Evolutionary conservation across 64 coral and sea anemone genomes (phyloP).

Genomic region (Exaiptasia diaphana): DNA sequence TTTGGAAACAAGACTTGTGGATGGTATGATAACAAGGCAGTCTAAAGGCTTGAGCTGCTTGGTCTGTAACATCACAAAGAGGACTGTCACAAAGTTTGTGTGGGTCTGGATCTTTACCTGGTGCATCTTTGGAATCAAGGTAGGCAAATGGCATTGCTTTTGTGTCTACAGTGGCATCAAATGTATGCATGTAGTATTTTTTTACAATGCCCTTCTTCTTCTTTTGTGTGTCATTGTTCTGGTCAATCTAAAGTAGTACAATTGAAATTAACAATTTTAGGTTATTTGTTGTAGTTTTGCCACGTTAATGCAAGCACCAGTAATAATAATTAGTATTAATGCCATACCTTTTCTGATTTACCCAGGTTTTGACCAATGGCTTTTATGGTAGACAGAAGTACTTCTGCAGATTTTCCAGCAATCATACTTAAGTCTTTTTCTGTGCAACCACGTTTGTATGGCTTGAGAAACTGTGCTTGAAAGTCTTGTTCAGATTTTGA

Average conservation of each 20-base stretch:
- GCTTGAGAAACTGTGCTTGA: background rate
- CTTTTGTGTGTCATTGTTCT: too few relatives aligned
- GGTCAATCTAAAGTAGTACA: too few relatives aligned
- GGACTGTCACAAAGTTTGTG: constrained; percentile 15
- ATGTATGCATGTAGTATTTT: too few relatives aligned
- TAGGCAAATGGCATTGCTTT: constrained; percentile 14
- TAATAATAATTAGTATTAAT: background rate
- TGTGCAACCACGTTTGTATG: background rate
- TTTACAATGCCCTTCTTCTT: too few relatives aligned
- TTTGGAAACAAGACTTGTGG: constrained; percentile 17
- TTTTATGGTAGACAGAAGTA: background rate
- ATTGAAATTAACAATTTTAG: too few relatives aligned
- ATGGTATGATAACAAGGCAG: constrained; percentile 4
- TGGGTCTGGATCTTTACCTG: background rate
- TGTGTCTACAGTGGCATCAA: background rate
- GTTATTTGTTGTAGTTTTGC: too few relatives aligned
- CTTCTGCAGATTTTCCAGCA: constrained; percentile 2
- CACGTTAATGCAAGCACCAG: background rate
- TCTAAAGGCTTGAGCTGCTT: background rate
- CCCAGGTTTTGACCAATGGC: constrained; percentile 15
- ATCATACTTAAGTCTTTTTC: background rate
- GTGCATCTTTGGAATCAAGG: constrained; percentile 12
- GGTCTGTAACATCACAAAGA: background rate
- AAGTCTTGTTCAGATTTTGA: background rate
- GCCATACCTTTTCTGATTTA: constrained; percentile 1